Evolutionary conservation across 1,140 invertebrate species (phyloP), one percentile per base, ranked within the genome.

Genomic region (Drosophila yakuba): DNA sequence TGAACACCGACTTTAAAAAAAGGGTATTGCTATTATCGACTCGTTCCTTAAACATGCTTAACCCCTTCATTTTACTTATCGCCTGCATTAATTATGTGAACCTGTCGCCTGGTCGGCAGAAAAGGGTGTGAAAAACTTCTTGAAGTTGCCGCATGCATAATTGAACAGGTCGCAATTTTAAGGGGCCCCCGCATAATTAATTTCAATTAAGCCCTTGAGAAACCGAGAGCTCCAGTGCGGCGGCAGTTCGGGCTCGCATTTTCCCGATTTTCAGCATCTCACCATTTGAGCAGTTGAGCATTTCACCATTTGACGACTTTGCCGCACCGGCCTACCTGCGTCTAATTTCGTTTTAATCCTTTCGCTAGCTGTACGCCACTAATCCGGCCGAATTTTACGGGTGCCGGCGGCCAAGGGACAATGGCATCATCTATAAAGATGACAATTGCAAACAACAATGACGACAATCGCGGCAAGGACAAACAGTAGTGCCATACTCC

Each of bases 391-490:
- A 88, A 77, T 84, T 88, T 89, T 77, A 89, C 83, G 76, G 83
- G 73, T 72, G 78, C 76, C 56, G 60, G 57, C 71, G 64, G 67
- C 73, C 60, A 51, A 43, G 43, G 60, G 78, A 88, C 83, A 88
- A 88, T 77, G 79, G 84, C 84, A 89, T 89, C 84, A 88, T 88
- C 84, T 84, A 89, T 88, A 88, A 88, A 88, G 68, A 88, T 88
- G 84, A 88, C 84, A 88, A 88, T 89, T 74, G 84, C 84, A 88
- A 88, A 88, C 84, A 88, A 88, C 84, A 88, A 88, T 88, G 84
- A 88, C 84, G 84, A 88, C 83, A 88, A 88, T 88, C 80, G 83
- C 61, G 76, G 60, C 83, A 88, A 89, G 83, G 83, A 74, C 83
- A 89, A 89, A 88, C 83, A 88, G 83, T 88, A 88, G 83, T 88